phyloP scores from a whole-genome alignment of 2,797 vertebrate genomes.

The Hoplostethus atlanticus region DNA sequence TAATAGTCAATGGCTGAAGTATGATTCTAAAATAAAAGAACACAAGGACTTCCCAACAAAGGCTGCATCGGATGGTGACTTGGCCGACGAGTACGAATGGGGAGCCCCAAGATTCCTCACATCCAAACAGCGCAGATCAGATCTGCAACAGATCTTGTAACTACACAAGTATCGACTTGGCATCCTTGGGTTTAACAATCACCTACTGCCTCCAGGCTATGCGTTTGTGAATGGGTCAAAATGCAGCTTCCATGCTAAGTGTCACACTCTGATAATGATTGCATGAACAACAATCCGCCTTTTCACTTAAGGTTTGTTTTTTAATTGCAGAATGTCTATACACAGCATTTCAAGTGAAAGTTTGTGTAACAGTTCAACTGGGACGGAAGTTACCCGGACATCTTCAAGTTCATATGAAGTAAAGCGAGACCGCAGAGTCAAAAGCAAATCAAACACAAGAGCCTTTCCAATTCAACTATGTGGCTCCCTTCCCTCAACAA shows the following conservation, averaged over 20 bases:
- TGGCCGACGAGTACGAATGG: too few species aligned
- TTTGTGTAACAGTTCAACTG: slow-evolving; percentile 31
- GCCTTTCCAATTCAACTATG: slow-evolving; percentile 9
- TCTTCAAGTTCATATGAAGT: slow-evolving; percentile 57
- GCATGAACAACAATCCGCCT: not conserved
- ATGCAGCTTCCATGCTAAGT: not conserved
- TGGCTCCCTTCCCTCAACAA: slow-evolving; percentile 20
- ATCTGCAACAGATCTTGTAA: too few species aligned
- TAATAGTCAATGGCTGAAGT: too few species aligned
- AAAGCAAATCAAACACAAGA: slow-evolving; percentile 34
- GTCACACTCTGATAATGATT: not conserved
- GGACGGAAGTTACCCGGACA: slow-evolving; percentile 13
- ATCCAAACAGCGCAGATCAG: too few species aligned
- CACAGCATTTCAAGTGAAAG: slow-evolving; percentile 73
- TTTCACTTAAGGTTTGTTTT: slow-evolving; percentile 7
- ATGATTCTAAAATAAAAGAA: too few species aligned
- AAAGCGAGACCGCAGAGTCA: slow-evolving; percentile 47
- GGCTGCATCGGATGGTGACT: too few species aligned
- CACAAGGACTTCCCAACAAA: too few species aligned
- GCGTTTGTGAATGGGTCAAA: not conserved
- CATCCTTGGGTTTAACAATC: too few species aligned
- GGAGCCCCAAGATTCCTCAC: too few species aligned
- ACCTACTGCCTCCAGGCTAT: too few species aligned
- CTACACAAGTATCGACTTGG: too few species aligned
- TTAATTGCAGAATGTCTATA: slow-evolving; percentile 76